Conservation (phyloP, 2,888 invertebrate genomes). For the Alsophila aescularia region DNA sequence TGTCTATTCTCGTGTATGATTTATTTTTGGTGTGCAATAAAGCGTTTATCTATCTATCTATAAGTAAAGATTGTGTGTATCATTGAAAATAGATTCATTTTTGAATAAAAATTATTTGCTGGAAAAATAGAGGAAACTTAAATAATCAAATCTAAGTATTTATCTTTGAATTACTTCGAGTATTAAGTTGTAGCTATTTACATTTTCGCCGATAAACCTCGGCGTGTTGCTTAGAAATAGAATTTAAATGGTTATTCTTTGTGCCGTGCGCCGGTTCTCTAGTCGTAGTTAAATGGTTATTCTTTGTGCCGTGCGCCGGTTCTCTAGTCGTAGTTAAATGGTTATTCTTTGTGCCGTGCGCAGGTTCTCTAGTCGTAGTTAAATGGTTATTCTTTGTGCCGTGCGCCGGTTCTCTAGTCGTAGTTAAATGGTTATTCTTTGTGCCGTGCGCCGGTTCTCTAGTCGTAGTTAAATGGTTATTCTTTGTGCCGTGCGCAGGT, state of each 20-base stretch:
- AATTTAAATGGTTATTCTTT: conserved; percentile 17
- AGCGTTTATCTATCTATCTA: too few species aligned
- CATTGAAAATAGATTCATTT: too few species aligned
- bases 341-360: conserved; percentile 15
- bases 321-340: conserved; percentile 7
- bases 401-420: conserved; percentile 1
- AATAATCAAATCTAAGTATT: too few species aligned
- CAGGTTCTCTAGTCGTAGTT: conserved; percentile 8
- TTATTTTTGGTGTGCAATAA: too few species aligned
- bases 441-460: conserved; percentile 8
- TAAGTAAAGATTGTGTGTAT: too few species aligned
- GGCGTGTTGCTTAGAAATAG: conserved; percentile 10
- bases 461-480: conserved; percentile 12
- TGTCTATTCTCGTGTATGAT: too few species aligned
- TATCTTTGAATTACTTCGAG: conserved; percentile 2
- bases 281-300: conserved; percentile 12
- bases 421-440: conserved; percentile 19
- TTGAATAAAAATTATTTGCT: too few species aligned
- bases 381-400: conserved; percentile 18
- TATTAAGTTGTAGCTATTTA: conserved; percentile 12
- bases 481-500: conserved; percentile 17
- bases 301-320: conserved; percentile 16
- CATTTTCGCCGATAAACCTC: conserved; percentile 9
- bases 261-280: conserved; percentile 8
- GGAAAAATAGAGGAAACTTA: too few species aligned